Evolutionary conservation across 1,140 invertebrate species (phyloP).

Genomic region (Euwallacea similis): DNA sequence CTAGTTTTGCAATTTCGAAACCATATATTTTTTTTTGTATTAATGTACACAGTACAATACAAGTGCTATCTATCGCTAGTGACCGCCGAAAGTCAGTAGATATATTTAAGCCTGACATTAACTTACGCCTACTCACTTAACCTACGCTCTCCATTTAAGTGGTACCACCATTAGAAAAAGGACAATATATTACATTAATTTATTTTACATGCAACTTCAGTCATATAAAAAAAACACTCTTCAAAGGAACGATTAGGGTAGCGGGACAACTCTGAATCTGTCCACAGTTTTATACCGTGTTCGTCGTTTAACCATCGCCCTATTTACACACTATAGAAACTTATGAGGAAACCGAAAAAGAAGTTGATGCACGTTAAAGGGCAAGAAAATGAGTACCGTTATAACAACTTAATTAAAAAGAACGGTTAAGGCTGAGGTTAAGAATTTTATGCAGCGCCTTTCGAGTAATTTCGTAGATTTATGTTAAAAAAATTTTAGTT

Average conservation of each 20-base stretch:
- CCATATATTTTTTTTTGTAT: conserved; percentile 48
- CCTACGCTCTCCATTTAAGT: conserved; percentile 40
- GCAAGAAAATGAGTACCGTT: too few relatives aligned
- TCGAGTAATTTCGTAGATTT: too few relatives aligned
- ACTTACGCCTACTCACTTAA: conserved; percentile 41
- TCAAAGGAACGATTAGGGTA: conserved; percentile 16
- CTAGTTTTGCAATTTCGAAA: conserved; percentile 26
- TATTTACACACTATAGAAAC: not conserved
- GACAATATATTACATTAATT: conserved; percentile 46
- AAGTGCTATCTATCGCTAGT: conserved; percentile 46
- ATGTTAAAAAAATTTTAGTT: too few relatives aligned
- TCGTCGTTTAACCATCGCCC: not conserved
- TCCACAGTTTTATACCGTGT: too few relatives aligned
- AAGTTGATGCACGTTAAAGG: too few relatives aligned
- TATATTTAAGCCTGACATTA: conserved; percentile 48
- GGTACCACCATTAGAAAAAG: conserved; percentile 43
- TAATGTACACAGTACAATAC: conserved; percentile 52
- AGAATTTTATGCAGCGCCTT: too few relatives aligned
- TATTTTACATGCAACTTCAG: conserved; percentile 48
- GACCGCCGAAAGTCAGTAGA: conserved; percentile 45
- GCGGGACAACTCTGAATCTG: too few relatives aligned
- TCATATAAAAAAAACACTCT: conserved; percentile 39
- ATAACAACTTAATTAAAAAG: too few relatives aligned
- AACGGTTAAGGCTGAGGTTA: too few relatives aligned
- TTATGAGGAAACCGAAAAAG: too few relatives aligned